Percentiles rank a stretch among this genome's conserved stretches.
Conservation (phyloP, 2,113 vertebrate genomes). For the Hiodon tergisus region DNA sequence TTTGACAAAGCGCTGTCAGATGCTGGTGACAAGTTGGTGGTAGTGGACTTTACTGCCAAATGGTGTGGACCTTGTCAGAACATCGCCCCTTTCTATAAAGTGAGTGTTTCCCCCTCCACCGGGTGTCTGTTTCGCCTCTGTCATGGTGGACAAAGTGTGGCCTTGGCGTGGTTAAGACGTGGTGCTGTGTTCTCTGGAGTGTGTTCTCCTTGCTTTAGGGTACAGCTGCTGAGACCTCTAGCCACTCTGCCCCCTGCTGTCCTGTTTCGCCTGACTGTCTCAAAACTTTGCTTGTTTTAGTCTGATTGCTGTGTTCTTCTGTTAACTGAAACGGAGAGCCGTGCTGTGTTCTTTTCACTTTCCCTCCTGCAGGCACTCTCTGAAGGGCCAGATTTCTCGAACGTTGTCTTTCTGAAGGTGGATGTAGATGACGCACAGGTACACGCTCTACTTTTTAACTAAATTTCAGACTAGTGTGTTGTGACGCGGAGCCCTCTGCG, state of each 20-base stretch:
- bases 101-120: constrained; percentile 50
- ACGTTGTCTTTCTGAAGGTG: constrained; percentile 43
- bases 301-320: too few species aligned
- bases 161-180: constrained; percentile 51
- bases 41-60: constrained; percentile 74
- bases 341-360: neutral
- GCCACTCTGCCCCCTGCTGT: neutral
- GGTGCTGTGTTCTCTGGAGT: too few species aligned
- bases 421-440: constrained; percentile 43
- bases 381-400: constrained; percentile 40
- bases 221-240: neutral
- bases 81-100: constrained; percentile 71
- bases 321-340: too few species aligned
- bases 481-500: neutral
- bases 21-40: constrained; percentile 66
- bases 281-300: too few species aligned
- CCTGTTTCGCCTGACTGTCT: too few species aligned
- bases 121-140: neutral
- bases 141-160: constrained; percentile 15
- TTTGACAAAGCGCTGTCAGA: constrained; percentile 52
- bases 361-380: constrained; percentile 49
- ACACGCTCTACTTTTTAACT: neutral
- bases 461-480: neutral
- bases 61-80: constrained; percentile 83
- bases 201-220: too few species aligned